Evolutionary conservation across 2,113 vertebrate genomes (phyloP).

Genomic region (Trichomycterus rosablanca): DNA sequence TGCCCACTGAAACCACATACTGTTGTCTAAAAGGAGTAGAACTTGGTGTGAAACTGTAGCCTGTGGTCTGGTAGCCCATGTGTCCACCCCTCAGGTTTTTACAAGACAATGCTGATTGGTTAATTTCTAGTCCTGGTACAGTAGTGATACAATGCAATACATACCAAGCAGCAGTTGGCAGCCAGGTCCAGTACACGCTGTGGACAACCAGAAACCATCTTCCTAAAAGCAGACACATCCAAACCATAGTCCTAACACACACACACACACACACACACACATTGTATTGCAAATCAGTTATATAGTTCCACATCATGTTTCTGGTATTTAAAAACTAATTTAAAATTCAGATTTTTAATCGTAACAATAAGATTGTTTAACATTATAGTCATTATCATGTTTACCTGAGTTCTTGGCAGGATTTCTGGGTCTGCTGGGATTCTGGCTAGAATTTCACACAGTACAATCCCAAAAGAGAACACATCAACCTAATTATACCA

Average conservation of each 20-base stretch:
- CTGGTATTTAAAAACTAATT: too few relatives aligned
- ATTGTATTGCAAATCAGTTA: too few relatives aligned
- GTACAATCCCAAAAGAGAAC: conserved; percentile 85
- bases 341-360: too few relatives aligned
- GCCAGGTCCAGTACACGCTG: conserved; percentile 69
- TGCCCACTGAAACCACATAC: too few relatives aligned
- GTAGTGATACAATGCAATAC: conserved; percentile 14
- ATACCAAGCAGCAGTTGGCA: conserved; percentile 75
- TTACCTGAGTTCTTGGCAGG: conserved; percentile 78
- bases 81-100: too few relatives aligned
- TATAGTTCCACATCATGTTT: too few relatives aligned
- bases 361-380: too few relatives aligned
- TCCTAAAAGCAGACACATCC: conserved; percentile 69
- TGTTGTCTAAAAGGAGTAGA: too few relatives aligned
- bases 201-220: conserved; percentile 72
- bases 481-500: conserved; percentile 74
- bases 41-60: too few relatives aligned
- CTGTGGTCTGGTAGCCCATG: too few relatives aligned
- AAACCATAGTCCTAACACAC: conserved; percentile 76
- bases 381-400: too few relatives aligned
- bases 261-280: conserved; percentile 13
- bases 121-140: not conserved
- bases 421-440: conserved; percentile 82
- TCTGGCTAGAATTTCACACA: conserved; percentile 81
- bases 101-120: too few relatives aligned